Conservation (phyloP, 35 echinoderm and acorn worm genomes). For the Stichopus chloronotus region DNA sequence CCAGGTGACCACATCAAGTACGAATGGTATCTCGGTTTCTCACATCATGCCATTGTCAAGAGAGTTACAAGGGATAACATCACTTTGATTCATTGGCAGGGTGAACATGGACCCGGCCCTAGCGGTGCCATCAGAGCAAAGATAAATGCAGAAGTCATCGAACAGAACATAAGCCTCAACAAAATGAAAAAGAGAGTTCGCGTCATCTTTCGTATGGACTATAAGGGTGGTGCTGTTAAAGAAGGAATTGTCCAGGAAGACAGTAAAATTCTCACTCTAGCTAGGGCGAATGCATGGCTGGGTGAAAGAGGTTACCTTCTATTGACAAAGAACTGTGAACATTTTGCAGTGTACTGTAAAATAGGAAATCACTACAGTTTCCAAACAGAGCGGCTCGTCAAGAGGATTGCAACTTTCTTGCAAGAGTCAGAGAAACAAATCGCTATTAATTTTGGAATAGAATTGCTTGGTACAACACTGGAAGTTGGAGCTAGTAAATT, state of each 20-base stretch:
- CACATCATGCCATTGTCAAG: constrained; percentile 25
- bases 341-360: constrained; percentile 15
- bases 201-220: neutral
- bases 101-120: neutral
- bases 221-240: no score
- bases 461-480: neutral
- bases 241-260: neutral
- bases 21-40: neutral
- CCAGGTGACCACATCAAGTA: constrained; percentile 33
- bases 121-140: neutral
- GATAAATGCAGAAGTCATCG: neutral
- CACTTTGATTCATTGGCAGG: constrained; percentile 16
- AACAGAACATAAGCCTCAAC: neutral
- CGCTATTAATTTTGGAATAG: neutral
- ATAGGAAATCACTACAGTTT: constrained; percentile 5
- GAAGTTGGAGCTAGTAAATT: neutral
- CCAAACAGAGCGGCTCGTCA: neutral
- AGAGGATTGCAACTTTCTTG: neutral
- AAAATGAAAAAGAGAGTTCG: neutral
- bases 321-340: neutral
- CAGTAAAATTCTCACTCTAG: neutral
- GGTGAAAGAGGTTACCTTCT: constrained; percentile 1
- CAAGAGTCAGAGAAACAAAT: neutral
- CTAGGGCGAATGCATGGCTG: constrained; percentile 13
- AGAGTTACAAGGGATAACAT: neutral